Conservation (phyloP, 2,888 invertebrate species). For the Dascillus cervinus region DNA sequence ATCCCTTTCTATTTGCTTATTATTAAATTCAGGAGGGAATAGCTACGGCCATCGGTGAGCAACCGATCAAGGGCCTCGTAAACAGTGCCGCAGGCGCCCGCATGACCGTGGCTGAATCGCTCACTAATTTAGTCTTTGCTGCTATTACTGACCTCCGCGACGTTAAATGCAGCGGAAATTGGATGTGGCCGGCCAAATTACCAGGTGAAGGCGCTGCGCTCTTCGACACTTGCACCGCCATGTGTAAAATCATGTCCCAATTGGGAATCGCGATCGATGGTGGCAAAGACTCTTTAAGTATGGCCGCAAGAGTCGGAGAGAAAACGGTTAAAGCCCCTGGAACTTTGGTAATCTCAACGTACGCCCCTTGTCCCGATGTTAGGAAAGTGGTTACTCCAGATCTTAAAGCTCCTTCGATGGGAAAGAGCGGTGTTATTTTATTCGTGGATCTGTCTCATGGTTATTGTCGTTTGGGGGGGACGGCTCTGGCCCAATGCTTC, state of each 20-base stretch:
- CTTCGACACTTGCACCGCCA: constrained; percentile 78
- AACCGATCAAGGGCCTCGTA: constrained; percentile 88
- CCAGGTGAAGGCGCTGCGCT: constrained; percentile 86
- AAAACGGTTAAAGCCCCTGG: constrained; percentile 72
- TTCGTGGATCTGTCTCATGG: constrained; percentile 72
- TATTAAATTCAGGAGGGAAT: constrained; percentile 56
- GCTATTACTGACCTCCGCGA: constrained; percentile 64
- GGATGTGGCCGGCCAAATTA: constrained; percentile 99
- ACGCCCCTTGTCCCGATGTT: constrained; percentile 91
- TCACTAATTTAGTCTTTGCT: constrained; percentile 83
- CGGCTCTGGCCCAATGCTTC: constrained; percentile 87
- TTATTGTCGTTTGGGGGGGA: constrained; percentile 78
- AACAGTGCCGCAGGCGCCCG: constrained; percentile 81
- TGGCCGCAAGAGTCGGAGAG: constrained; percentile 81
- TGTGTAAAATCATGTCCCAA: constrained; percentile 75
- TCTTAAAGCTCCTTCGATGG: constrained; percentile 59
- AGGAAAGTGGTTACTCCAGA: constrained; percentile 84
- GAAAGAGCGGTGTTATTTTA: constrained; percentile 58
- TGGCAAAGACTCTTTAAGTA: constrained; percentile 94
- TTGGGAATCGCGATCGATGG: constrained; percentile 85
- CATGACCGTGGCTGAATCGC: constrained; percentile 89
- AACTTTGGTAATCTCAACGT: constrained; percentile 90
- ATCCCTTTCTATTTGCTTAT: not conserved
- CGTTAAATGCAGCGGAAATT: constrained; percentile 98
- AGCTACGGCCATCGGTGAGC: constrained; percentile 94